Evolutionary conservation across 1,140 invertebrate species (phyloP), one percentile per base, ranked within the genome.

Genomic region (Rhopalosiphum maidis): DNA sequence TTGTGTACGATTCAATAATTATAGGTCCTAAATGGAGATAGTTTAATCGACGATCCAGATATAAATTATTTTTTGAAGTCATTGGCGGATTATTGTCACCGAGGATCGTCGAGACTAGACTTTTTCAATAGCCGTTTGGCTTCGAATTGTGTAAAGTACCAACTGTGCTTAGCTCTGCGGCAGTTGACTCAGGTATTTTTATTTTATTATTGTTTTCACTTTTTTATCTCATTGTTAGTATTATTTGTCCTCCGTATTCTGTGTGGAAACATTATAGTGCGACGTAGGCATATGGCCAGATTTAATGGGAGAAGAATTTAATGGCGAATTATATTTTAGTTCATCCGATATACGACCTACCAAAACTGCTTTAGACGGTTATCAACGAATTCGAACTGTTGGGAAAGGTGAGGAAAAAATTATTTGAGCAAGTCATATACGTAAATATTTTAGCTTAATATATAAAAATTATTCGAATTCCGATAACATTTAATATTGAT

Each of bases 321-420:
- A 93, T 51, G 91, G 91, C 23, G 91, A 93, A 93, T 35, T 93
- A n/a, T 93, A 93, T 54, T 93, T 94, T 23, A 83, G 41, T 37
- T 51, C 77, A 15, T 83, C 93, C 6, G 91, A 94, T 35, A 37
- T 25, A 18, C 90, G 89, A 5, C 86, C 89, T 21, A 83, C 89
- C 23, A 93, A 92, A 41, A 94, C 86, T 0, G 77, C 87, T 43
- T 93, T 94, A 41, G 94, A 95, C 90, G 96, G 96, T 4, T 97
- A 96, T 95, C 96, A 97, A 94, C 96, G 96, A 94, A 96, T 97
- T 51, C 94, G 96, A 89, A 96, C 95, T 41, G 96, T 96, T 46
- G 96, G 96, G 30, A 97, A 97, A 96, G 94, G 94, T 94, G 35
- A 92, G 54, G 3, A 11, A 43, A 1, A 23, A 25, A 86, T 46